A percentile compares a stretch with the other conserved stretches of the same genome.
Conservation (phyloP, 1,140 invertebrate species). For the Papilio helenus region DNA sequence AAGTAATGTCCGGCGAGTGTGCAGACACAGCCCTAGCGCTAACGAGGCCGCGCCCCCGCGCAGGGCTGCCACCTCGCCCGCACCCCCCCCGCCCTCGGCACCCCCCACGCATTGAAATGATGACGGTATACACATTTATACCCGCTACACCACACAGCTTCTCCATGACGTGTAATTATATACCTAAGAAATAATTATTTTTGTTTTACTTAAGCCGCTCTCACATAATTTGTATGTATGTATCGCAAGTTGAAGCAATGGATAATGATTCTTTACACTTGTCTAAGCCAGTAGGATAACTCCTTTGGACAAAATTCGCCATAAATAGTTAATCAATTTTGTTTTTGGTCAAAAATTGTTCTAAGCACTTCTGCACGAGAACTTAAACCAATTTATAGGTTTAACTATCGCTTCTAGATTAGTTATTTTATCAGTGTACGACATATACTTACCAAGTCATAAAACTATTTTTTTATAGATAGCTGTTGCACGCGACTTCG, state of each 20-base stretch:
- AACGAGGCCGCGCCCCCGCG: conserved; percentile 32
- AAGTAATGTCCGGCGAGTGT: neutral
- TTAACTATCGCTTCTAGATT: too few relatives aligned
- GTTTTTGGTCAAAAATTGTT: too few relatives aligned
- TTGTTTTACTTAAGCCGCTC: conserved; percentile 2
- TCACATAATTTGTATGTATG: neutral
- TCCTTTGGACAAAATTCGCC: too few relatives aligned
- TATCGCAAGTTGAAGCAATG: neutral
- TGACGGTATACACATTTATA: conserved; percentile 18
- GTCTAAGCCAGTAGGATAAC: too few relatives aligned
- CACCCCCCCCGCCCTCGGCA: neutral
- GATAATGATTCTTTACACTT: neutral
- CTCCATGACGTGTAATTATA: conserved; percentile 17
- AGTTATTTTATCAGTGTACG: too few relatives aligned
- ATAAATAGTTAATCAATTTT: too few relatives aligned
- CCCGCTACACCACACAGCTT: neutral
- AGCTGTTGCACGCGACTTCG: too few relatives aligned
- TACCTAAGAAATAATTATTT: conserved; percentile 23
- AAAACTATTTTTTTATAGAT: too few relatives aligned
- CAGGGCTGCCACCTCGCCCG: conserved; percentile 29
- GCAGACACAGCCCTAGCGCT: conserved; percentile 28
- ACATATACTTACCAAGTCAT: too few relatives aligned
- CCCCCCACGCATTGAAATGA: neutral
- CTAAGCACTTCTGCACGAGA: too few relatives aligned
- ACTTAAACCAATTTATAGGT: too few relatives aligned